Evolutionary conservation across 2,888 invertebrate species (phyloP), one percentile per base, ranked within the genome.

Genomic region (Patella caerulea): DNA sequence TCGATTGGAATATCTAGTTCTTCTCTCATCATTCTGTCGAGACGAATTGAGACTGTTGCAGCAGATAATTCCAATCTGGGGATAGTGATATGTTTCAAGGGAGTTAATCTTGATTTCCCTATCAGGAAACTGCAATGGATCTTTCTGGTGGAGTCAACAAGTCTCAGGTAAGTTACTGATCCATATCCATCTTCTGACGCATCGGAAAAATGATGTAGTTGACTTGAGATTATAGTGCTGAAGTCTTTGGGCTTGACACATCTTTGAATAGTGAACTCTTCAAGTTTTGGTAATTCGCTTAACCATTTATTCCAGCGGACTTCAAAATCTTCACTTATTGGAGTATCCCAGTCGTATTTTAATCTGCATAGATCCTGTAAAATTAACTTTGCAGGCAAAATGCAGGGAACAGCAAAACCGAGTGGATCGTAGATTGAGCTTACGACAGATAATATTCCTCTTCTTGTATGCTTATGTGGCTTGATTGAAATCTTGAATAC

Each of bases 141-240:
- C 14, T 56, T 56, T 15, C 17, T 14, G 15, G 17, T 56, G 2
- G 14, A 15, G 17, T 56, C 56, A 15, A 15, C 56, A 15, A 56
- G 56, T 17, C 56, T 56, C 5, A 56, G 3, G 56, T 56, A 56
- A 17, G 56, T 56, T 14, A 56, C 56, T 2, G 56, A 14, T 56
- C 15, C 56, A 56, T 56, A 56, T 56, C 56, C 56, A 15, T 15
- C 17, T 7, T 56, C 56, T 14, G 56, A 7, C 7, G 77, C 75
- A 79, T 79, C 82, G n/a, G 72, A 73, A 71, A 82, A 81, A 24
- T 75, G 72, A 70, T 81, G 79, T 2, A 82, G 56, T 54, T 81
- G 56, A 15, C 65, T 34, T n/a, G 52, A 53, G 11, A 15, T 24
- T 19, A 77, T 53, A 4, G 19, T 29, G 14, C 72, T 75, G 53